These are phyloP conservation scores for Neodon shergylaensis DNA, from an alignment of 2,113 vertebrate species.

Conservation along the genomic window DNA sequence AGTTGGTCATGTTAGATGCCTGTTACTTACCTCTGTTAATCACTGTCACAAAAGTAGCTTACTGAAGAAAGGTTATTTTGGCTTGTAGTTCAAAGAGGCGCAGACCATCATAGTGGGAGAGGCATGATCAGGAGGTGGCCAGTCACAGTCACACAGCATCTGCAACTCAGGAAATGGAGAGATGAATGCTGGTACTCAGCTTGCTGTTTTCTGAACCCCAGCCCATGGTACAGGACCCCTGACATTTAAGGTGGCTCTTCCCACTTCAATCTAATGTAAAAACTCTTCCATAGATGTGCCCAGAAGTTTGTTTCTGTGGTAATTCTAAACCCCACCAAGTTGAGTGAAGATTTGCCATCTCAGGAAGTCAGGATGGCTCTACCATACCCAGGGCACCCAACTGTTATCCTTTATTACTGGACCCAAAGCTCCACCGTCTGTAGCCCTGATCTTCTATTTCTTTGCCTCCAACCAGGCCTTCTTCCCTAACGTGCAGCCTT, in stretches of 20 bases:
- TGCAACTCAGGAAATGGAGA: background rate
- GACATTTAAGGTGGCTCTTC: background rate
- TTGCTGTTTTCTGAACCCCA: background rate
- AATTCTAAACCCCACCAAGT: background rate
- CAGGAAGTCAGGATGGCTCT: background rate
- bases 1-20: fast-evolving
- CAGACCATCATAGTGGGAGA: background rate
- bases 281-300: background rate
- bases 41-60: background rate
- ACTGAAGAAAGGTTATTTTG: background rate
- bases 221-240: background rate
- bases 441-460: fast-evolving
- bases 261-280: background rate
- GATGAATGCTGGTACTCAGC: background rate
- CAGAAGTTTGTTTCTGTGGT: background rate
- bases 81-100: background rate
- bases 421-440: background rate
- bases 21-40: background rate
- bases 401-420: background rate
- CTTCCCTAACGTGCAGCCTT: background rate
- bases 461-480: background rate
- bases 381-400: background rate
- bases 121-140: background rate
- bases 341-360: background rate
- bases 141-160: background rate